phyloP scores from a whole-genome alignment of 2,113 vertebrate species.

The Pampusana beccarii region DNA sequence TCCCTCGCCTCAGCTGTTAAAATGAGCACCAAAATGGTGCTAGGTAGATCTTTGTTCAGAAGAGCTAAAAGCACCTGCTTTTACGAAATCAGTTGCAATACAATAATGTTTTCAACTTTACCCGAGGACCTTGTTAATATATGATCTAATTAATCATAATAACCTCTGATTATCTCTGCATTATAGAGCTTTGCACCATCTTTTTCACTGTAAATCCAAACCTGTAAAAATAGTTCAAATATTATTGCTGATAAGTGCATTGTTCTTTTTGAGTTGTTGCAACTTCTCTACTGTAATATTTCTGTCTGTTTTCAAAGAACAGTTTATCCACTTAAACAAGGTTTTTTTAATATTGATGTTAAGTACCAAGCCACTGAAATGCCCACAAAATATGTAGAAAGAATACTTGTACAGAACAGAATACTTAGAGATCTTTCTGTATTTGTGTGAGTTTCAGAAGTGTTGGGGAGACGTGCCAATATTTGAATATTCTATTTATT shows the following conservation, averaged over 20 bases:
- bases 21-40: neutral
- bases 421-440: neutral
- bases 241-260: neutral
- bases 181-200: neutral
- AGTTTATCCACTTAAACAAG: neutral
- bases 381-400: neutral
- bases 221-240: neutral
- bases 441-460: neutral
- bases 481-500: neutral
- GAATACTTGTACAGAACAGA: neutral
- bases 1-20: neutral
- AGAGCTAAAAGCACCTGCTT: neutral
- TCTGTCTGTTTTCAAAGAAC: neutral
- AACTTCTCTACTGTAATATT: neutral
- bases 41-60: neutral
- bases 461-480: rapidly evolving
- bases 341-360: neutral
- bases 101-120: neutral
- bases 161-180: neutral
- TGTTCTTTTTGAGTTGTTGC: neutral
- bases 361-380: neutral
- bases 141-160: neutral
- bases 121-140: neutral
- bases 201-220: neutral
- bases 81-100: neutral